phyloP scores from a whole-genome alignment of 1,140 invertebrate species.

The Cotesia typhae region DNA sequence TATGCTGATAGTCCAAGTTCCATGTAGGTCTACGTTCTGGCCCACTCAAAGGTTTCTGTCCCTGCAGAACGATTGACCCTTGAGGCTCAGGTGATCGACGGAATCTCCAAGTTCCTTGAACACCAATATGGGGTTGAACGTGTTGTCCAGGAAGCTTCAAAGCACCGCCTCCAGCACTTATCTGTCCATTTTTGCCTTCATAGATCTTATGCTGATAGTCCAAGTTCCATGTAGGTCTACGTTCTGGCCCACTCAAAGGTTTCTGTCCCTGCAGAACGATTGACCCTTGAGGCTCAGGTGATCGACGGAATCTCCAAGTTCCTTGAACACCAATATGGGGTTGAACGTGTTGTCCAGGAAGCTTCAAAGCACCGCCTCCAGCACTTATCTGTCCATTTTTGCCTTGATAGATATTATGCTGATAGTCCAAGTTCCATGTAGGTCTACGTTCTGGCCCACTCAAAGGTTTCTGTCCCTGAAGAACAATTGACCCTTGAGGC shows the following conservation, averaged over 20 bases:
- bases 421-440: constrained; percentile 45
- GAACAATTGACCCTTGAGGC: constrained; percentile 35
- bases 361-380: too few relatives aligned
- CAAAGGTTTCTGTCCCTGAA: constrained; percentile 42
- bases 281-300: constrained; percentile 36
- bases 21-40: constrained; percentile 44
- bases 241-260: constrained; percentile 46
- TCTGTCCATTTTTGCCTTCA: too few relatives aligned
- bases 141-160: constrained; percentile 39
- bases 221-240: constrained; percentile 42
- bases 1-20: constrained; percentile 48
- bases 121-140: constrained; percentile 44
- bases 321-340: constrained; percentile 45
- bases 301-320: constrained; percentile 4
- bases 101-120: constrained; percentile 35
- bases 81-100: constrained; percentile 27
- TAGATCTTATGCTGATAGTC: constrained; percentile 47
- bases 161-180: too few relatives aligned
- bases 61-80: constrained; percentile 36
- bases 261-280: constrained; percentile 37
- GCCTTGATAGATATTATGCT: constrained; percentile 39
- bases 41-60: constrained; percentile 43
- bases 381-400: too few relatives aligned
- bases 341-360: constrained; percentile 45
- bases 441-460: constrained; percentile 46